Base-by-base conservation (phyloP, 1,140 invertebrate genomes). In the Samia ricini region DNA sequence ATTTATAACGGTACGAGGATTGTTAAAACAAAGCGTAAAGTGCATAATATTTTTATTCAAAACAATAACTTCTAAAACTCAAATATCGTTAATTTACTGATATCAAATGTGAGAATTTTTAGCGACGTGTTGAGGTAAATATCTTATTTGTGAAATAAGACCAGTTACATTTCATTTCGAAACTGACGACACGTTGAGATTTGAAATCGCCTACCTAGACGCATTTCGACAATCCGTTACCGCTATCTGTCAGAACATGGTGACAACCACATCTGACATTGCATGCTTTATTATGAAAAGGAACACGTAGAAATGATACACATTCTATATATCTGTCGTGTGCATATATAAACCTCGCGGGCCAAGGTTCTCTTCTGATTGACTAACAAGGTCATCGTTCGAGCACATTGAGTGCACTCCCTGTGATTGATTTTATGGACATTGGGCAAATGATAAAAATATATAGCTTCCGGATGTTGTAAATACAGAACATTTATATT, bases 201-300 rank as follows among this genome's bases (percentile, higher is more conserved):
- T 4, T n/a, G 26, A 57, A 65, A 65, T 66, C 61, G 22, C 20
- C 59, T 66, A 61, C n/a, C n/a, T n/a, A n/a, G 56, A 61, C 12
- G n/a, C 33, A 10, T 42, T 15, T 42, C 33, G 33, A 42, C 33
- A 15, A 42, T 42, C 33, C 33, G 33, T 15, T 12, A 42, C 33
- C 4, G 33, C 33, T 10, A 3, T 42, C 33, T 42, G 60, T 29
- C 60, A 62, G 54, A 49, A 22, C 6, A 18, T 56, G 60, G n/a
- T 60, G 60, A 66, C 60, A 54, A 52, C 22, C 33, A 52, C 50
- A 66, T 56, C 50, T 63, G 56, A 63, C 64, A 63, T 66, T 62
- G 56, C 52, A 60, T 62, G 64, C 64, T 66, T 62, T 66, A 66
- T 62, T 62, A 66, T 63, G 60, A 63, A 59, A 42, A 63, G 42